Evolutionary conservation across 92 coral and sea anemone species (phyloP), one percentile per base, ranked within the genome.

Genomic region (Epizoanthus stellaris): DNA sequence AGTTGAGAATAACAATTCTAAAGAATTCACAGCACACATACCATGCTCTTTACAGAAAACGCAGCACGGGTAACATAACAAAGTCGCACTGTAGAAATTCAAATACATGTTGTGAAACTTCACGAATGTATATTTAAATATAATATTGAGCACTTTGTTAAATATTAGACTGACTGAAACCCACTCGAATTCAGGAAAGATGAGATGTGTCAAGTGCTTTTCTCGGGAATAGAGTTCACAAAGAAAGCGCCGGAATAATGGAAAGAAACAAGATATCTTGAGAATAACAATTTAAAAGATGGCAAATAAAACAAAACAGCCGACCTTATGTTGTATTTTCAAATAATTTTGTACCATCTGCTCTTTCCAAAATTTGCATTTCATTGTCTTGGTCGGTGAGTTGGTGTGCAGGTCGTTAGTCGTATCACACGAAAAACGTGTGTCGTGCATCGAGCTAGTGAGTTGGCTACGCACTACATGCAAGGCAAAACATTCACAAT

Each of bases 341-440:
- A 36, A 69, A 39, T 21, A 69, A 69, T 40, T 69, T 69, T 52
- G 53, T n/a, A 42, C 12, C 45, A 69, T 36, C 74, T 36, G 45
- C 74, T 69, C 20, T 42, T 69, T 69, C 54, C 25, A 4, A 69
- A 69, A 69, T 69, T 69, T 36, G 23, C 74, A 69, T 69, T 69
- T 69, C 53, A 19, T 34, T 30, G 36, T 30, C 1, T 30, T 30
- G 36, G 36, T 1, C 36, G 36, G 36, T 30, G 36, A 30, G 36
- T 30, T 30, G 36, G 36, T 30, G 36, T 30, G 36, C 36, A 30
- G 36, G 1, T 30, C 36, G 36, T 30, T 30, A 2, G 2, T 30
- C 36, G 36, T 30, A 30, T 30, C 36, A 30, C 36, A 30, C 36
- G 36, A 30, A 30, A 30, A 30, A 30, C 34, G 74, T 40, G 54